These are phyloP conservation scores for Ceyx melanurus DNA, from an alignment of 2,113 vertebrate species.

Conservation along the genomic window DNA sequence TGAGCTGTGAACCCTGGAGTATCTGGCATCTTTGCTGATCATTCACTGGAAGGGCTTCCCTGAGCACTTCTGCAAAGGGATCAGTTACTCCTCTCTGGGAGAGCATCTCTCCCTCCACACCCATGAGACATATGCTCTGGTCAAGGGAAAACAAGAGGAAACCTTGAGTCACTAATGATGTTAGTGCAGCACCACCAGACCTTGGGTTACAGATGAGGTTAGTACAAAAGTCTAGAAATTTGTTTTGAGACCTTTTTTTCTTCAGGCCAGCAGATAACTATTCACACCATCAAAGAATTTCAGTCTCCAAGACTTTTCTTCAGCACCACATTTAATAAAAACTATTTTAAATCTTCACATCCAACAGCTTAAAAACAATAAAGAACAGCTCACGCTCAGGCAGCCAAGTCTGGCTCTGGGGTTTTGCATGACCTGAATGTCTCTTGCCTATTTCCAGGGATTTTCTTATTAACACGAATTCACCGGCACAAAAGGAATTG, in stretches of 20 bases:
- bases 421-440: background rate
- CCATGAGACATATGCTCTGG: background rate
- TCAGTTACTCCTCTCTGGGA: background rate
- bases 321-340: background rate
- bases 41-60: background rate
- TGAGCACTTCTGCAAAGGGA: background rate
- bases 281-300: background rate
- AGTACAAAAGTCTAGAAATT: background rate
- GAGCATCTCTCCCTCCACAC: background rate
- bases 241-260: background rate
- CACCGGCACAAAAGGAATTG: slow-evolving; percentile 7
- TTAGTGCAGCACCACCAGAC: background rate
- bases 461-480: slow-evolving; percentile 12
- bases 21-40: background rate
- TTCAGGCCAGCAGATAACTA: background rate
- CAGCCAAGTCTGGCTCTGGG: background rate
- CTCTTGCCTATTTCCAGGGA: background rate
- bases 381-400: background rate
- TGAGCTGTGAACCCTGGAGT: background rate
- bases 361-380: background rate
- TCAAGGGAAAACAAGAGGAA: background rate
- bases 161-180: background rate
- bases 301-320: background rate
- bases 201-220: background rate
- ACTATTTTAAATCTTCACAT: background rate